Percentiles rank a stretch among this genome's conserved stretches.
Evolutionary conservation across 2,888 invertebrate species (phyloP).

Genomic region (Macrophya alboannulata): DNA sequence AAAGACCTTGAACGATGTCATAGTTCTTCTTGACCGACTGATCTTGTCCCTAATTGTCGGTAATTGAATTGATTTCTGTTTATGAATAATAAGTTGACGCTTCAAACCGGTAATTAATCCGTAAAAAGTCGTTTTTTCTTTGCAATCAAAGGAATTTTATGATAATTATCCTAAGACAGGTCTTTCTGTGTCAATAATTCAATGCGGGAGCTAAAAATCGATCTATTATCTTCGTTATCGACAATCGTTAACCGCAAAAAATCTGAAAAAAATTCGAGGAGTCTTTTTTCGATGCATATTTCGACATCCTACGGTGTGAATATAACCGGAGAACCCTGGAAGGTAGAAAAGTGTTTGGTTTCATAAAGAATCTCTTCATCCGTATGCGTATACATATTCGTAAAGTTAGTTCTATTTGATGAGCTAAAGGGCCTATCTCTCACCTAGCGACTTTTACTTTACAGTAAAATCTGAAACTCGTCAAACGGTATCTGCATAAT

Average conservation of each 20-base stretch:
- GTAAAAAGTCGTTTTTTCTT: neutral
- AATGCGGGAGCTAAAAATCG: neutral
- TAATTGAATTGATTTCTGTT: neutral
- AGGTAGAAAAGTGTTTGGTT: neutral
- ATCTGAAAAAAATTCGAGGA: neutral
- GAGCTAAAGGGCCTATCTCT: neutral
- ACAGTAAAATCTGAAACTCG: neutral
- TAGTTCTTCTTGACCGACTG: neutral
- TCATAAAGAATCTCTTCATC: neutral
- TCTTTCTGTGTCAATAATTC: neutral
- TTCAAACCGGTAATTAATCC: neutral
- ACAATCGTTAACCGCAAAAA: neutral
- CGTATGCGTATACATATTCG: too few species aligned
- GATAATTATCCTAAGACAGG: neutral
- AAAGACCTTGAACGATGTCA: neutral
- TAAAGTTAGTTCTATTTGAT: neutral
- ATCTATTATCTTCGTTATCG: neutral
- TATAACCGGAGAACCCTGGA: neutral
- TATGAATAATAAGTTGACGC: neutral
- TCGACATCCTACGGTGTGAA: neutral
- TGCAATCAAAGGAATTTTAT: neutral
- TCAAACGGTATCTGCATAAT: constrained; percentile 27
- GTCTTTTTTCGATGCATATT: neutral
- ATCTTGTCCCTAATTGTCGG: neutral
- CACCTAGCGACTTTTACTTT: neutral